Evolutionary conservation across 2,888 invertebrate genomes (phyloP).

Genomic region (Teleogryllus oceanicus): DNA sequence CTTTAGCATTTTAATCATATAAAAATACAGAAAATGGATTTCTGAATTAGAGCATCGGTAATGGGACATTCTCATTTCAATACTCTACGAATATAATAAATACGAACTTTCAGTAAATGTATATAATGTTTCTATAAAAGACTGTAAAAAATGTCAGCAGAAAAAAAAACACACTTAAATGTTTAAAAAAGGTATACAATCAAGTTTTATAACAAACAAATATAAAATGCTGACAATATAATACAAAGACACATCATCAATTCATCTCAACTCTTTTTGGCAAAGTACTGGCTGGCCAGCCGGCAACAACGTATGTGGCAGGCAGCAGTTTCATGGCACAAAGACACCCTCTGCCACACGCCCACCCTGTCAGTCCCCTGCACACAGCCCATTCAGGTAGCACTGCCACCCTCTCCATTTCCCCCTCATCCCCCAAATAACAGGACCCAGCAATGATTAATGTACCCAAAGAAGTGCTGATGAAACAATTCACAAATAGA

Average conservation of each 20-base stretch:
- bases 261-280: not conserved
- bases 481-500: too few relatives aligned
- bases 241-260: not conserved
- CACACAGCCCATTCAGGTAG: slow-evolving; percentile 1
- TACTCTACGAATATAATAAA: slow-evolving; percentile 1
- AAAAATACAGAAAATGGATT: slow-evolving; percentile 9
- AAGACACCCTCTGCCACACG: not conserved
- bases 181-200: not conserved
- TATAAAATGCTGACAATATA: slow-evolving; percentile 9
- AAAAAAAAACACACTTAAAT: not conserved
- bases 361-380: slow-evolving; percentile 7
- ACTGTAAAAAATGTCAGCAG: slow-evolving; percentile 18
- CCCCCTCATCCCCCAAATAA: not conserved
- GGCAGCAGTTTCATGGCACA: slow-evolving; percentile 18
- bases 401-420: not conserved
- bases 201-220: not conserved
- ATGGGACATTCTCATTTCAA: slow-evolving; percentile 23
- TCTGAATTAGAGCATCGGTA: slow-evolving; percentile 20
- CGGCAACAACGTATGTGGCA: not conserved
- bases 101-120: slow-evolving; percentile 9
- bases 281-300: slow-evolving; percentile 7
- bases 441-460: not conserved
- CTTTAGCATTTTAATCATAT: slow-evolving; percentile 1
- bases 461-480: too few relatives aligned
- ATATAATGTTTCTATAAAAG: not conserved